Conservation (phyloP, 2,888 invertebrate genomes). For the Pyrocoelia pectoralis region DNA sequence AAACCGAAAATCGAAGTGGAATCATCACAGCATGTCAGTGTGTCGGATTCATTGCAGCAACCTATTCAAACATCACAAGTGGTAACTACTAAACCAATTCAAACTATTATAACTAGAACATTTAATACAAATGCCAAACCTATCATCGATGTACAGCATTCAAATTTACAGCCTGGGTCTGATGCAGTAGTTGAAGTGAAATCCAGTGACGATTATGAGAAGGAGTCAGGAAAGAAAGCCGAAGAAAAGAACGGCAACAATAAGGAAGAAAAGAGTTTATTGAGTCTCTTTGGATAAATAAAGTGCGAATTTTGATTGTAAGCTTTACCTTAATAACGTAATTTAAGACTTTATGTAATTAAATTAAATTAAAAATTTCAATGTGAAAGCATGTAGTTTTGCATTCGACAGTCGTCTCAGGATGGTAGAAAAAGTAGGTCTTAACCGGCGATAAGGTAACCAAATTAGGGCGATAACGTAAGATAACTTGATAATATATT, state of each 20-base stretch:
- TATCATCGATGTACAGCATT: slow-evolving; percentile 8
- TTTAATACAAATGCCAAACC: slow-evolving; percentile 14
- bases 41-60: neutral
- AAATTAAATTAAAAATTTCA: too few species aligned
- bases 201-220: neutral
- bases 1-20: slow-evolving; percentile 7
- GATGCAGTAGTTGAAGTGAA: neutral
- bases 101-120: slow-evolving; percentile 18
- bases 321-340: too few species aligned
- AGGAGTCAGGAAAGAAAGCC: neutral
- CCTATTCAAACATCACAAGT: neutral
- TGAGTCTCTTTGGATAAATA: neutral
- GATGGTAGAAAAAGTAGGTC: too few species aligned
- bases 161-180: slow-evolving; percentile 1
- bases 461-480: slow-evolving; percentile 14
- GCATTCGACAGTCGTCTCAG: neutral
- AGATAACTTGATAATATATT: slow-evolving; percentile 10
- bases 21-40: neutral
- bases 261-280: neutral
- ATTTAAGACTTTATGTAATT: too few species aligned
- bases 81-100: slow-evolving; percentile 17
- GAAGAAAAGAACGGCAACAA: neutral
- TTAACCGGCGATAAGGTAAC: slow-evolving; percentile 11
- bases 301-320: too few species aligned
- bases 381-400: too few species aligned